Evolutionary conservation across 2,113 vertebrate species (phyloP).

Genomic region (Thryonomys swinderianus): DNA sequence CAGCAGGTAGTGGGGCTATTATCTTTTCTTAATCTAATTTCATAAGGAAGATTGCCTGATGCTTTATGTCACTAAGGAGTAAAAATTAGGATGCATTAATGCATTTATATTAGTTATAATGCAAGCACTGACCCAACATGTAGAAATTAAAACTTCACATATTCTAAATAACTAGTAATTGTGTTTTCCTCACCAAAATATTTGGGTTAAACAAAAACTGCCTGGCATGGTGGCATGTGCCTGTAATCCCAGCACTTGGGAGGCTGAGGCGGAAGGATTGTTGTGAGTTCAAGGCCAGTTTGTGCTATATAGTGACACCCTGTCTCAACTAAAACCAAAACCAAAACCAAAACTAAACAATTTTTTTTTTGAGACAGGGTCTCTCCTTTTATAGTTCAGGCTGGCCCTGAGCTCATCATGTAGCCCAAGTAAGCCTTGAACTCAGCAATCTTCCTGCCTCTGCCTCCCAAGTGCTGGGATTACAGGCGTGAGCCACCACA

Average conservation of each 20-base stretch:
- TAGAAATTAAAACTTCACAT: constrained; percentile 79
- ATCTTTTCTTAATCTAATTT: neutral
- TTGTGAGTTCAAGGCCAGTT: neutral
- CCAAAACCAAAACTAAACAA: neutral
- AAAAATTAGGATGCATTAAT: constrained; percentile 67
- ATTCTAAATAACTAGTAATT: constrained; percentile 74
- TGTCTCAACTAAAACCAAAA: neutral
- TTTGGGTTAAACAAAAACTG: constrained; percentile 64
- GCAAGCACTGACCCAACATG: constrained; percentile 82
- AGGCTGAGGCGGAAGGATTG: neutral
- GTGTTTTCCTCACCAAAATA: constrained; percentile 58
- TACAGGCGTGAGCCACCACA: too few species aligned
- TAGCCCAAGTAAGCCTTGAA: too few species aligned
- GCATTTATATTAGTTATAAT: constrained; percentile 81
- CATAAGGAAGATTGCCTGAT: neutral
- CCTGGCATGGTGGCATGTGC: constrained; percentile 61
- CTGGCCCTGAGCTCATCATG: too few species aligned
- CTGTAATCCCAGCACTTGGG: neutral
- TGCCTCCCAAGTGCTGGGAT: too few species aligned
- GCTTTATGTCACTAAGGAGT: neutral
- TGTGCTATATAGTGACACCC: neutral
- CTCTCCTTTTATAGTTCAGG: too few species aligned
- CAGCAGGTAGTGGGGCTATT: neutral
- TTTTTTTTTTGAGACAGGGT: too few species aligned
- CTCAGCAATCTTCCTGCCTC: too few species aligned